phyloP scores from a whole-genome alignment of 37 sponge, comb jelly and placozoan species.

The Ianthella basta region DNA sequence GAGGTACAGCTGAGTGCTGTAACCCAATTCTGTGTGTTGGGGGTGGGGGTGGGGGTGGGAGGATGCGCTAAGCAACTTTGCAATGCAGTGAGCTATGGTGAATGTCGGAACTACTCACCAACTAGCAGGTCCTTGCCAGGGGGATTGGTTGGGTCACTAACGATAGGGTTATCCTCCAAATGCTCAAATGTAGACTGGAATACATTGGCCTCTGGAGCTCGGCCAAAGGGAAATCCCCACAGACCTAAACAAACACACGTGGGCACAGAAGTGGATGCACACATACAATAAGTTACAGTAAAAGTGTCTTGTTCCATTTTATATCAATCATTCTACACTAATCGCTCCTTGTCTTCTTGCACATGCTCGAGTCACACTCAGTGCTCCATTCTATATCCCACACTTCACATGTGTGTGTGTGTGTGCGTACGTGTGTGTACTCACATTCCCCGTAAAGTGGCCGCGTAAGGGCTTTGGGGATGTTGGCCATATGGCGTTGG shows the following conservation, averaged over 20 bases:
- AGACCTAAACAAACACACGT: conserved; percentile 47
- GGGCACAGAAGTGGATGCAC: not conserved
- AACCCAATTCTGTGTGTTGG: conserved; percentile 58
- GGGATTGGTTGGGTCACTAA: conserved; percentile 63
- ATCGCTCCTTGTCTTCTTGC: too few species aligned
- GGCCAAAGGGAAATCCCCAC: conserved; percentile 76
- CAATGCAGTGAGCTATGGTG: not conserved
- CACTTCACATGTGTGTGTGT: too few species aligned
- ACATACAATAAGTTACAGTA: not conserved
- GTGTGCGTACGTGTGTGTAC: conserved; percentile 4
- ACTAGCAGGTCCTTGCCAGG: conserved; percentile 67
- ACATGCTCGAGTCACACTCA: too few species aligned
- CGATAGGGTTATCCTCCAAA: conserved; percentile 59
- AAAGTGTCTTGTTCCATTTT: not conserved
- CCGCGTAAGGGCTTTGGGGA: conserved; percentile 25
- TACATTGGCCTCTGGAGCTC: conserved; percentile 37
- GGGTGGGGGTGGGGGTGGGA: not conserved
- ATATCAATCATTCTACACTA: too few species aligned
- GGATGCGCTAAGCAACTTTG: not conserved
- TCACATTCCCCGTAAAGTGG: conserved; percentile 79
- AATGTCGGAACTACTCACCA: conserved; percentile 10
- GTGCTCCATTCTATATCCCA: too few species aligned
- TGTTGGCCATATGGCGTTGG: conserved; percentile 54
- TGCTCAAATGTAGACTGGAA: not conserved
- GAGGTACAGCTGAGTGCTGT: conserved; percentile 82